Evolutionary conservation across 2,888 invertebrate genomes (phyloP), one percentile per base, ranked within the genome.

Genomic region (Spialia ferax): DNA sequence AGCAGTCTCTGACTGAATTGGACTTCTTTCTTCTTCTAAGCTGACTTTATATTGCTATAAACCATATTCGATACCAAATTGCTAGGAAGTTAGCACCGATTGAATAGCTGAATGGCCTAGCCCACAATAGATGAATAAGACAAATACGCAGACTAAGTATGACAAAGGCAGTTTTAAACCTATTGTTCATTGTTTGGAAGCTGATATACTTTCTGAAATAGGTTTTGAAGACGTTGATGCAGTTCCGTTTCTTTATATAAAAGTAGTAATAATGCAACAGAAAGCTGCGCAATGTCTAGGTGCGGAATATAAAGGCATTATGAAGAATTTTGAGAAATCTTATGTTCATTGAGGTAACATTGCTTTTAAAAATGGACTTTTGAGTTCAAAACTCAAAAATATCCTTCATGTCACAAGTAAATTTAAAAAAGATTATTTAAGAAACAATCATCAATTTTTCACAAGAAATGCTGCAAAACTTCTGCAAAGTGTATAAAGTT

Each of bases 101-200:
- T 60, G 59, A 66, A 65, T 52, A 54, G 60, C 42, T 42, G 64
- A 64, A 63, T 63, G 59, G 57, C 50, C 29, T 59, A 20, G 52
- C 11, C 29, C 52, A 66, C 65, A 60, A 66, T 60, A 54, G 65
- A 59, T 54, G 50, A 60, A 54, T 54, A 66, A 66, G 66, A 60
- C 66, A 66, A 66, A 66, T 60, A 66, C 66, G 66, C 66, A 55
- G 65, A 52, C 52, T 38, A 65, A 61, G 66, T 66, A 61, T 61
- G 60, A 66, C 55, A 61, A 66, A 66, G 54, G 66, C 60, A 55
- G 60, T 61, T 66, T 61, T 22, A 61, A 60, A 66, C 54, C 66
- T 38, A 54, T 66, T 60, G 66, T 60, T 59, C 22, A 61, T 61
- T 66, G 66, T 66, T 55, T 42, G 54, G 55, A 60, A 66, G 38